A percentile compares a stretch with the other conserved stretches of the same genome.
These are phyloP conservation scores for Thaumetopoea pityocampa DNA, from an alignment of 1,140 invertebrate genomes.

Conservation along the genomic window DNA sequence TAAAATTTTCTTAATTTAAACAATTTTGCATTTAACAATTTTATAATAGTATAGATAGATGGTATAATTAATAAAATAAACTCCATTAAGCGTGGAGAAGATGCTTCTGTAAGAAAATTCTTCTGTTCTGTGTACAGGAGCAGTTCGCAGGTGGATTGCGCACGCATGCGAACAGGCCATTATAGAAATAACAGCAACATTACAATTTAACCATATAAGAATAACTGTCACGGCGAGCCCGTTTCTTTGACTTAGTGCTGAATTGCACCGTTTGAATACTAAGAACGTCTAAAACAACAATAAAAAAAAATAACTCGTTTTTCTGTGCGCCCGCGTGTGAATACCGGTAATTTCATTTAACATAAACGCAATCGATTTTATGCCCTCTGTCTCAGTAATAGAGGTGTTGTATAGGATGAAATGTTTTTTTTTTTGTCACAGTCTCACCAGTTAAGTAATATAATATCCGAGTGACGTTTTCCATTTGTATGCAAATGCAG, in stretches of 20 bases:
- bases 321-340: conserved; percentile 5
- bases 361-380: conserved; percentile 1
- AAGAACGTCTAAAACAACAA: conserved; percentile 9
- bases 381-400: conserved; percentile 5
- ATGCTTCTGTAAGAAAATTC: too few species aligned
- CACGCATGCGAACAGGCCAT: too few species aligned
- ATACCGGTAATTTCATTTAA: conserved; percentile 3
- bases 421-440: conserved; percentile 10
- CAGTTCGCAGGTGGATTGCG: too few species aligned
- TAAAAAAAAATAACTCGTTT: conserved; percentile 3
- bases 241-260: conserved; percentile 9
- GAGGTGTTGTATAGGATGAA: conserved; percentile 1
- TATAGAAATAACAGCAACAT: too few species aligned
- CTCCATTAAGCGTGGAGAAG: too few species aligned
- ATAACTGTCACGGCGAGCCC: too few species aligned
- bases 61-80: too few species aligned
- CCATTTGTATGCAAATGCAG: conserved; percentile 59
- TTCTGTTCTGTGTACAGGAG: too few species aligned
- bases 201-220: too few species aligned
- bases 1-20: too few species aligned
- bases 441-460: conserved; percentile 34
- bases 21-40: too few species aligned
- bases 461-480: conserved; percentile 49
- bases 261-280: conserved; percentile 15
- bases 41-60: too few species aligned